Evolutionary conservation across 2,113 vertebrate species (phyloP).

Genomic region (Formicarius rufipectus): DNA sequence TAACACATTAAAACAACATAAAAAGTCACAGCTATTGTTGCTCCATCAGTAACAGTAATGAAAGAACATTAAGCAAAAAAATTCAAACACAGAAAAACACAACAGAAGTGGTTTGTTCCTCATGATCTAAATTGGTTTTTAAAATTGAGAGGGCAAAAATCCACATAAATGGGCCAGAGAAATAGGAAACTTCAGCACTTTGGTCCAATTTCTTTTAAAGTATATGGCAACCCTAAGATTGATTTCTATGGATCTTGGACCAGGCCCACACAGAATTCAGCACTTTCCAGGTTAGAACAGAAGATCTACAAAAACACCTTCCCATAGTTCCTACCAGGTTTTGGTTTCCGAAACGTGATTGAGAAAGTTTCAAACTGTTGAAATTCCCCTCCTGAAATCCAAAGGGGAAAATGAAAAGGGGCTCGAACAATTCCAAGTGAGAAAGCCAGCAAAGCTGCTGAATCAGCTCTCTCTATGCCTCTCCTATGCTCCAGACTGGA

Average conservation of each 20-base stretch:
- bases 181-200: background rate
- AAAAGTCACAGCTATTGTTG: background rate
- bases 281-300: constrained; percentile 17
- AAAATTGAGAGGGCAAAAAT: constrained; percentile 3
- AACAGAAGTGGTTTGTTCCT: background rate
- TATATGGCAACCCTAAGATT: background rate
- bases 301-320: constrained; percentile 19
- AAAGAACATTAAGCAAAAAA: constrained; percentile 1
- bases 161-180: background rate
- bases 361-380: constrained; percentile 11
- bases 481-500: background rate
- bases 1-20: background rate
- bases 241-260: constrained; percentile 29
- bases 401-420: constrained; percentile 12
- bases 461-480: background rate
- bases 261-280: background rate
- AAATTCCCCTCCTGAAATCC: background rate
- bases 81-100: background rate
- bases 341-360: background rate
- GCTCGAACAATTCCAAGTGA: background rate
- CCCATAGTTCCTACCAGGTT: background rate
- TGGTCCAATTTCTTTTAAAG: background rate
- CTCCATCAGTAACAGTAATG: background rate
- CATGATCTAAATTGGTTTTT: background rate
- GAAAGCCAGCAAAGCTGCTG: constrained; percentile 11